These are phyloP conservation scores for Anthoscopus minutus DNA, from an alignment of 2,113 vertebrate species.

Conservation along the genomic window DNA sequence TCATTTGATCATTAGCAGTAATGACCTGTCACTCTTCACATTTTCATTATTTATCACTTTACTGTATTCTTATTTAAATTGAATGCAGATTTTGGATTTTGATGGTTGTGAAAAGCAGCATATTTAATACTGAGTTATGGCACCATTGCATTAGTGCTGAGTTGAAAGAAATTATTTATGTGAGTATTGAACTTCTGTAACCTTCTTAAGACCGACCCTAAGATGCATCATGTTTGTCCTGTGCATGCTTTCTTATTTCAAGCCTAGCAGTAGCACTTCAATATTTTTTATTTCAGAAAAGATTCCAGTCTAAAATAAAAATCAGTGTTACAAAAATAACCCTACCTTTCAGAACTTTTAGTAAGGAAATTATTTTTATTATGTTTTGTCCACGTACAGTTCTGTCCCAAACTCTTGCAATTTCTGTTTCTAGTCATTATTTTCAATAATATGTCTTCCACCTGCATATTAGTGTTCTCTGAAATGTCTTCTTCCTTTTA, in stretches of 20 bases:
- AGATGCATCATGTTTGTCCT: neutral
- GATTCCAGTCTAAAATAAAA: neutral
- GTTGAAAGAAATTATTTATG: neutral
- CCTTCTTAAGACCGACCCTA: neutral
- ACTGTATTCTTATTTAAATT: neutral
- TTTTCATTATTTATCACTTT: neutral
- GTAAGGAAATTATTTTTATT: neutral
- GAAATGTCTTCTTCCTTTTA: neutral
- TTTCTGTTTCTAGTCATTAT: neutral
- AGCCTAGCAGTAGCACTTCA: neutral
- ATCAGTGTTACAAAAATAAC: neutral
- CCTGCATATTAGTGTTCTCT: neutral
- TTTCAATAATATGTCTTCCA: neutral
- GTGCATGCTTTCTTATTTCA: neutral
- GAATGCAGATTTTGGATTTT: neutral
- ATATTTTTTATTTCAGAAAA: neutral
- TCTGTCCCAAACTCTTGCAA: neutral
- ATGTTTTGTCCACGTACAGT: neutral
- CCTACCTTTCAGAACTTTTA: neutral
- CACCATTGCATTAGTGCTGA: neutral
- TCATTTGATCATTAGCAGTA: neutral
- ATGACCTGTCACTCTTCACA: neutral
- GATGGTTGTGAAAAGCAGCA: neutral
- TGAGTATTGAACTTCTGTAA: neutral
- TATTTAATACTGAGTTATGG: neutral